These are phyloP conservation scores for Sturnus vulgaris DNA, from an alignment of 2,113 vertebrate genomes.

Conservation along the genomic window DNA sequence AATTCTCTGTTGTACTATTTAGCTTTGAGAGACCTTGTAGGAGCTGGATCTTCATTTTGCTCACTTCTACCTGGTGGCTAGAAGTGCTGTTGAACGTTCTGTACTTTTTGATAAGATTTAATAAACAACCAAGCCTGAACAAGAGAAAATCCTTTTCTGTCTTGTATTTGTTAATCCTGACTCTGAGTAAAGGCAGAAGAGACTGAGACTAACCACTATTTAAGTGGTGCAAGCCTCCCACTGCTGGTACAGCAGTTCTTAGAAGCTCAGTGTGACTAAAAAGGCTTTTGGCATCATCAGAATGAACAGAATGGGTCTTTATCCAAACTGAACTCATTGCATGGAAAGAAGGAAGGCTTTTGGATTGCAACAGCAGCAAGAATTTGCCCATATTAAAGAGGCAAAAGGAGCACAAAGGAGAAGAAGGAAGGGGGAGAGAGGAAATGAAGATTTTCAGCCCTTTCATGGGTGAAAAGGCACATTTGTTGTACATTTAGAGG, in stretches of 20 bases:
- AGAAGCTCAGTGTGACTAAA: background rate
- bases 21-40: no score
- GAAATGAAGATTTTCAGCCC: background rate
- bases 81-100: no score
- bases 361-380: background rate
- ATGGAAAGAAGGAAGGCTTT: background rate
- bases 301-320: accelerated
- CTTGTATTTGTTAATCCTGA: no score
- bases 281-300: background rate
- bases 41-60: no score
- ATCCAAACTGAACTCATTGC: background rate
- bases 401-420: background rate
- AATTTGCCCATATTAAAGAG: background rate
- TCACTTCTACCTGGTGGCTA: no score
- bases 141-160: no score
- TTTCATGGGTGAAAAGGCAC: constrained; percentile 44
- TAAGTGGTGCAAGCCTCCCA: no score
- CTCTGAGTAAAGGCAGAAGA: no score
- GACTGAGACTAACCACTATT: no score
- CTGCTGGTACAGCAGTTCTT: background rate
- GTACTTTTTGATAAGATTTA: no score
- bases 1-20: no score
- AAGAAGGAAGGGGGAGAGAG: background rate
- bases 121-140: no score
- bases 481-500: constrained; percentile 58